Base-by-base conservation (phyloP, 2,797 vertebrate species). In the Sebastolobus altivelis region DNA sequence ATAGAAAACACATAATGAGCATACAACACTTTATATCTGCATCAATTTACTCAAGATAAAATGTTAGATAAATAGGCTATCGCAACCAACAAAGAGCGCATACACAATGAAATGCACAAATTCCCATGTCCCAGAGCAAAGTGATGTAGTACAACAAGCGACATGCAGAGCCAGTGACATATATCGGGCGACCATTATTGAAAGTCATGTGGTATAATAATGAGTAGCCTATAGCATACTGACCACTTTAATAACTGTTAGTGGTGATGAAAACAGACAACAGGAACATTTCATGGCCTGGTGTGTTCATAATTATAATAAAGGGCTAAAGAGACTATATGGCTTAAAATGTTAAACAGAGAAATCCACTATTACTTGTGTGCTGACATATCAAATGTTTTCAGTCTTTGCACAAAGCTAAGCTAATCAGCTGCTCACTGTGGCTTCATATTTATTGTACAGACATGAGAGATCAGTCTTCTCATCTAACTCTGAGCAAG, bases 181-280 rank as follows among this genome's bases (percentile, higher is more conserved):
- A 35, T 11, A 61, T 61, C 6, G 10, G 12, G 58, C 8, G 29
- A 20, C 29, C 8, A 1, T 31, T 9, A 33, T 60, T 35, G 10
- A 20, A 61, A 61, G 31, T 35, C 12, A 35, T 18, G n/a, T 10
- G 29, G 58, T 33, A 60, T 31, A 60, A 54, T 54, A 54, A 22
- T 8, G 9, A 54, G 52, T 22, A 31, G 29, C 29, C 29, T 31
- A 5, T 31, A 31, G 29, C 29, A 1, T 6, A n/a, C 65, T 49
- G 54, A 52, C 14, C 49, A 8, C 49, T 52, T n/a, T n/a, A 52
- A 52, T 10, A 52, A 20, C 18, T 59, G 54, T 40, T 18, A 38
- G 29, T 16, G 33, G n/a, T 13, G 31, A 58, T 29, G 27, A 81
- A 60, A 81, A 54, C 38, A 63, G 38, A 69, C 33, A 62, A 65